phyloP scores from a whole-genome alignment of 2,113 vertebrate genomes.

The Eleginops maclovinus region DNA sequence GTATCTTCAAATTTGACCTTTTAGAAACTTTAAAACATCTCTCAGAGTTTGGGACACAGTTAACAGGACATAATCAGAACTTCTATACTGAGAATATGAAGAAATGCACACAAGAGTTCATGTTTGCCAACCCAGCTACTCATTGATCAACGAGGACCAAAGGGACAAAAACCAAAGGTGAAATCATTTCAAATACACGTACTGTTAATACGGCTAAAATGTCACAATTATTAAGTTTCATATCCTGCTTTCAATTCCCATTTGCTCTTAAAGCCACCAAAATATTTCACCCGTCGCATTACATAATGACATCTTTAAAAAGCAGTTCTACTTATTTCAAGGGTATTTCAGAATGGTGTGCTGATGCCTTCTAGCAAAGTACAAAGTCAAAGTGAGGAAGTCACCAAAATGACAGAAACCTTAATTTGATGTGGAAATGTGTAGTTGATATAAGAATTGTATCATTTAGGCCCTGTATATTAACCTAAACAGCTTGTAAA shows the following conservation, averaged over 20 bases:
- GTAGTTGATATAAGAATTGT: background rate
- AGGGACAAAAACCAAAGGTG: background rate
- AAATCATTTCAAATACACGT: background rate
- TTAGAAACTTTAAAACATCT: background rate
- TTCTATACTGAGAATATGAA: background rate
- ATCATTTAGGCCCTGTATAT: background rate
- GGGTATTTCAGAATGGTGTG: background rate
- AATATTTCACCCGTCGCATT: background rate
- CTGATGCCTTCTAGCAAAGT: background rate
- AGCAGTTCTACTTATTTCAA: background rate
- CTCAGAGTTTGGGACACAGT: background rate
- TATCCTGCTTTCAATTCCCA: background rate
- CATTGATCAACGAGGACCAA: background rate
- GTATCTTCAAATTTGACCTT: background rate
- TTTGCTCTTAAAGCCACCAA: background rate
- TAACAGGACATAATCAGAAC: background rate
- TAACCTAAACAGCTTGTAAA: constrained; percentile 9
- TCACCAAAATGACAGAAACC: background rate
- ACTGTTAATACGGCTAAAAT: background rate
- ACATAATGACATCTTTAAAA: background rate
- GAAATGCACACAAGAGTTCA: background rate
- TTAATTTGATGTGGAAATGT: background rate
- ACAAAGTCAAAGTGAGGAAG: background rate
- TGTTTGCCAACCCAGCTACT: background rate
- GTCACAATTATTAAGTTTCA: background rate